A percentile compares a stretch with the other conserved stretches of the same genome.
phyloP scores from a whole-genome alignment of 2,113 vertebrate genomes.

The Salvelinus sp. region DNA sequence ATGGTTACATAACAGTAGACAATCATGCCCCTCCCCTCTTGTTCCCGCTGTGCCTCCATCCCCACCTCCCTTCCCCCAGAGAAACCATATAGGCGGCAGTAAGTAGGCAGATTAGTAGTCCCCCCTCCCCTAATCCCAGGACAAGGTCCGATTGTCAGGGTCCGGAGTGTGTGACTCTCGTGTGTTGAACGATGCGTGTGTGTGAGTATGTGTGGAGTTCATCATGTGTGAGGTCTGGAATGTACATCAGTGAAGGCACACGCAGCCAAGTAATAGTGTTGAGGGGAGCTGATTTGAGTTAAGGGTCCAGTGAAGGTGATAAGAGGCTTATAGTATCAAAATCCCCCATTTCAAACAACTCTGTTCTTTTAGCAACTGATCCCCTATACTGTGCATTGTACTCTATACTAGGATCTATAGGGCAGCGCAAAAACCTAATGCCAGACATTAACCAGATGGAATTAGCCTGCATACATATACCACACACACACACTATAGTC shows the following conservation, averaged over 20 bases:
- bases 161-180: slow-evolving; percentile 36
- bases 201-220: background rate
- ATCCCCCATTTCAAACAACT: slow-evolving; percentile 7
- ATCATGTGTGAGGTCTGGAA: slow-evolving; percentile 45
- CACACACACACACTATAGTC: background rate
- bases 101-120: slow-evolving; percentile 34
- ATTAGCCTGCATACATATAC: background rate
- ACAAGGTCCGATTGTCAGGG: slow-evolving; percentile 36
- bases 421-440: background rate
- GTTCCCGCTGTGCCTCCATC: background rate
- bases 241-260: background rate
- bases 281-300: slow-evolving; percentile 16
- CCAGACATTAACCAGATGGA: background rate
- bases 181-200: slow-evolving; percentile 10
- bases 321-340: slow-evolving; percentile 55
- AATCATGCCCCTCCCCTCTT: background rate
- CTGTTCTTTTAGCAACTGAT: slow-evolving; percentile 30
- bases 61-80: background rate
- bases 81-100: background rate
- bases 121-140: slow-evolving; percentile 4
- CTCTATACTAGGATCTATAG: background rate
- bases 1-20: background rate
- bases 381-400: slow-evolving; percentile 10
- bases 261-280: slow-evolving; percentile 7
- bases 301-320: slow-evolving; percentile 10